phyloP scores from a whole-genome alignment of 2,888 invertebrate genomes.

The Drosophila prolongata region DNA sequence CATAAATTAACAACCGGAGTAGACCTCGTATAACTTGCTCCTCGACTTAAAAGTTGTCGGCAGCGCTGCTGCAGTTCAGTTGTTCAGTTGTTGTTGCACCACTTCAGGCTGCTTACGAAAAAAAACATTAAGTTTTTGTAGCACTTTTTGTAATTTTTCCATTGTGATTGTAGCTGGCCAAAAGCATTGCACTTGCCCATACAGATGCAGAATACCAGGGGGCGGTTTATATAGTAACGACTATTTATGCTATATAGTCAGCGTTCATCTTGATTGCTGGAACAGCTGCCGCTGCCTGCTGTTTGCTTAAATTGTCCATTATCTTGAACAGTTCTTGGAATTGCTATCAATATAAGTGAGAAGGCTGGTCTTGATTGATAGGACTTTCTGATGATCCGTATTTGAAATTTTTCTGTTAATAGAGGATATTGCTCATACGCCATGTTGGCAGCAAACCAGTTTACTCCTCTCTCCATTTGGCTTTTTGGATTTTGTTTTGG shows the following conservation, averaged over 20 bases:
- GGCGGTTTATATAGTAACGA: slow-evolving; percentile 11
- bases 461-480: slow-evolving; percentile 2
- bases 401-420: background rate
- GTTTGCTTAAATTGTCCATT: slow-evolving; percentile 37
- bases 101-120: slow-evolving; percentile 59
- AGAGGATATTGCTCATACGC: slow-evolving; percentile 29
- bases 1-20: slow-evolving; percentile 60
- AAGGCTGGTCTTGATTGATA: slow-evolving; percentile 10
- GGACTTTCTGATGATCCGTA: background rate
- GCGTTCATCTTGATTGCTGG: slow-evolving; percentile 72
- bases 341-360: background rate
- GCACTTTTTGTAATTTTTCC: slow-evolving; percentile 37
- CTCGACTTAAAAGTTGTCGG: slow-evolving; percentile 50
- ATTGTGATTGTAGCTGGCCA: slow-evolving; percentile 52
- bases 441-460: slow-evolving; percentile 19
- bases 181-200: slow-evolving; percentile 63
- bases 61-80: slow-evolving; percentile 32
- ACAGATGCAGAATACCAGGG: slow-evolving; percentile 28
- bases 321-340: slow-evolving; percentile 42
- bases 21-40: slow-evolving; percentile 74
- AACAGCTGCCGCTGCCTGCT: slow-evolving; percentile 60
- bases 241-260: slow-evolving; percentile 31
- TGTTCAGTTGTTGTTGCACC: slow-evolving; percentile 69
- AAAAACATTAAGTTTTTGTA: slow-evolving; percentile 33
- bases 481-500: slow-evolving; percentile 40